Base-by-base conservation (phyloP, 2,113 vertebrate genomes). In the Danionella cerebrum region DNA sequence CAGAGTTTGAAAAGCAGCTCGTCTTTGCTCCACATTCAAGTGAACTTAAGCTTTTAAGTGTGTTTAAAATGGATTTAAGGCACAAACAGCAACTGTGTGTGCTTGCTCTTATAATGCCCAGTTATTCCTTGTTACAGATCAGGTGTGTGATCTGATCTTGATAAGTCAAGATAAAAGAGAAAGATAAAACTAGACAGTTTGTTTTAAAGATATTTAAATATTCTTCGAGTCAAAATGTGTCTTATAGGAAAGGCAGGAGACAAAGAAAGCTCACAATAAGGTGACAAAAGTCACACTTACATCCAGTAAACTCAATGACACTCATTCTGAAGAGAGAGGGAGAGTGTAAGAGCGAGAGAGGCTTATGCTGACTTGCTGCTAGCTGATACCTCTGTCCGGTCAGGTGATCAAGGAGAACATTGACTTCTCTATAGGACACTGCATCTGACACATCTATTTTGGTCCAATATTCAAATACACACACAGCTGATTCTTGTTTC, bases 301-400 rank as follows among this genome's bases (percentile, higher is more conserved):
- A 57, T 57, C 19, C 13, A 7, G 35, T 38, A 12, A 57, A 21
- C 13, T 35, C 33, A 57, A 27, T 29, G 48, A 11, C 51, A 18
- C n/a, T n/a, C n/a, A n/a, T n/a, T n/a, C n/a, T n/a, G n/a, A n/a
- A n/a, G n/a, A n/a, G n/a, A n/a, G n/a, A n/a, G n/a, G n/a, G n/a
- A n/a, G n/a, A n/a, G n/a, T n/a, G n/a, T 50, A 18, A 51, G 29
- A 65, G 38, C 35, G 11, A 45, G 38, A 44, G 1, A 33, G 16
- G 36, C 5, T 54, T 14, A 24, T 53, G 50, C 50, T 54, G 55
- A 59, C 55, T 59, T 12, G 62, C 44, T 65, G 62, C 62, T 25
- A 51, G 62, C 45, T 0, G 42, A 65, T 48, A 65, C 45, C 31
- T 24, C 45, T 1, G 7, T 36, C 45, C 31, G 29, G 45, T 48